Evolutionary conservation across 2,888 invertebrate genomes (phyloP), one percentile per base, ranked within the genome.

Genomic region (Rhyacophila evoluta): DNA sequence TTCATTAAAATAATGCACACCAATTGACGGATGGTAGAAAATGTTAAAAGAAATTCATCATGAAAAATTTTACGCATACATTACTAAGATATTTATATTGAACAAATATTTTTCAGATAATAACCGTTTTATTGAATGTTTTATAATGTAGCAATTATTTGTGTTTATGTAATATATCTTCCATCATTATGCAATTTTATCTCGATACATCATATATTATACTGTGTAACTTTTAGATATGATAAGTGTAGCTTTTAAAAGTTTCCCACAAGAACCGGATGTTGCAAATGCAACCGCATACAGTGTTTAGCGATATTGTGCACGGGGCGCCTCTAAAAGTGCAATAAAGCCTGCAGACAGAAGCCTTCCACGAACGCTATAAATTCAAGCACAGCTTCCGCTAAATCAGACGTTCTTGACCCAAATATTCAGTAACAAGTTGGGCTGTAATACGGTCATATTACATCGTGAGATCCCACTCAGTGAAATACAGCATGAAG

Each of bases 351-450:
- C 19, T 72, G 39, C 76, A 72, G 41, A 36, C 28, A 19, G 55
- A 55, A 55, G 38, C 29, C 72, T 38, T 71, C 72, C 33, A 29
- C 76, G 41, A 33, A 77, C 69, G 55, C 55, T 19, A 39, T 77
- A 77, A 72, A 77, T 77, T 77, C 76, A 71, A 72, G 71, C 33
- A 33, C 28, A 55, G 76, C 41, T 71, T 29, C 72, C 38, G 12
- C 15, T 29, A 41, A 25, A 29, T 41, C 72, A 29, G 76, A 37
- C 29, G 76, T 67, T 39, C 76, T 71, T 77, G 76, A 77, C 76
- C 76, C 33, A 77, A 41, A 77, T 77, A 19, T 19, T 19, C 15
- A 19, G 55, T 55, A 19, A 55, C 55, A 19, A 55, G 55, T 15
- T 55, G 15, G 29, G 2, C 4, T 33, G 6, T 33, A 33, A 4